Conservation (phyloP, 2,113 vertebrate species). For the Mugil cephalus region DNA sequence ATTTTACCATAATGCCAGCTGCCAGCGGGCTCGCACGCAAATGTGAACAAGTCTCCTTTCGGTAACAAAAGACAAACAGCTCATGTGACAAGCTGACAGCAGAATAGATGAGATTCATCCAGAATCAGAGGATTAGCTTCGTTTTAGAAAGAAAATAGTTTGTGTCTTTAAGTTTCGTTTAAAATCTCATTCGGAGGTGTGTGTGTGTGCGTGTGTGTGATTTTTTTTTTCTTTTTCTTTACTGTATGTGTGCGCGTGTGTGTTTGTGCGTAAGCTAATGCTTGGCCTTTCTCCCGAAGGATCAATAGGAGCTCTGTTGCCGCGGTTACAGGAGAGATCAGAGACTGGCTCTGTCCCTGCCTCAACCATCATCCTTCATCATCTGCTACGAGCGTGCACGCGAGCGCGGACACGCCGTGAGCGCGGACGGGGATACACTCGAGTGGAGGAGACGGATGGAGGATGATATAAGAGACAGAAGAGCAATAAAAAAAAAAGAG, state of each 20-base stretch:
- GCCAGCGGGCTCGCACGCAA: neutral
- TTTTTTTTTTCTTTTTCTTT: too few relatives aligned
- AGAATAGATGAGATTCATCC: conserved; percentile 33
- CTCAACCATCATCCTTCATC: conserved; percentile 73
- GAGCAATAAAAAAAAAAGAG: conserved; percentile 29
- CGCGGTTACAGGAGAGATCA: conserved; percentile 81
- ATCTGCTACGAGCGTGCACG: conserved; percentile 46
- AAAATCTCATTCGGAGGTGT: neutral
- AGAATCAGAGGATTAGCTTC: conserved; percentile 20
- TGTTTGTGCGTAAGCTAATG: conserved; percentile 53
- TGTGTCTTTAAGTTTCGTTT: conserved; percentile 6
- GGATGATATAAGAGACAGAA: conserved; percentile 58
- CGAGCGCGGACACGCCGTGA: neutral
- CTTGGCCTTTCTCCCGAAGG: conserved; percentile 72
- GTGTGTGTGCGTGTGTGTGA: neutral
- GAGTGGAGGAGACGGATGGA: conserved; percentile 32
- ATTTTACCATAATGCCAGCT: conserved; percentile 6
- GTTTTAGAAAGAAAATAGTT: conserved; percentile 11
- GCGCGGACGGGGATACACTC: conserved; percentile 1
- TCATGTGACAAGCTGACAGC: conserved; percentile 25
- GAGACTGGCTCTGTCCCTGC: conserved; percentile 79
- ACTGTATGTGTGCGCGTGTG: conserved; percentile 7
- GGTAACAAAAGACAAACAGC: conserved; percentile 32
- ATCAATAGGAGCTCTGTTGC: conserved; percentile 86
- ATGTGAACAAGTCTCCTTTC: neutral